phyloP scores from a whole-genome alignment of 2,113 vertebrate species.

The Rhineura floridana region DNA sequence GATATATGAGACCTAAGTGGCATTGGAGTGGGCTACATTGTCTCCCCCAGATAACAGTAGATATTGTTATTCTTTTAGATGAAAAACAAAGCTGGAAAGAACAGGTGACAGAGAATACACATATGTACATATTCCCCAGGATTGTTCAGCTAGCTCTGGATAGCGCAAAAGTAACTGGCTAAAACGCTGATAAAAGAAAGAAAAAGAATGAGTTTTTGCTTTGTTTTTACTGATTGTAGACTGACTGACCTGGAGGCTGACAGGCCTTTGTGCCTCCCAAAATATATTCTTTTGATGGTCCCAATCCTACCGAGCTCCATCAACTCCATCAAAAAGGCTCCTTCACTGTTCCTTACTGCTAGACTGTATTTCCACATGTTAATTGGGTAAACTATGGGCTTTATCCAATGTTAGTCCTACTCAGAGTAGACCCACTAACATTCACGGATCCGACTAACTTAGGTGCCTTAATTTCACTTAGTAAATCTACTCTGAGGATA shows the following conservation, averaged over 20 bases:
- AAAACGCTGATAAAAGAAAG: neutral
- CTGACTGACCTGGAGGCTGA: neutral
- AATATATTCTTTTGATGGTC: neutral
- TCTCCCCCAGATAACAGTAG: neutral
- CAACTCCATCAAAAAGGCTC: neutral
- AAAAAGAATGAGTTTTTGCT: neutral
- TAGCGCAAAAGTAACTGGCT: neutral
- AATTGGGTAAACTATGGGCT: no score
- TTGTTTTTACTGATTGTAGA: neutral
- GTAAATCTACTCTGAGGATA: no score
- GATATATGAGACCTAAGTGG: no score
- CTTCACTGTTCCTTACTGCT: neutral
- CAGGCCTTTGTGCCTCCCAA: neutral
- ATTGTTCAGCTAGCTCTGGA: neutral
- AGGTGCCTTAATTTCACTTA: no score
- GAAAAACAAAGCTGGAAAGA: neutral
- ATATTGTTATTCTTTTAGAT: neutral
- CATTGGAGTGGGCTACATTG: neutral
- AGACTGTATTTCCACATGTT: no score
- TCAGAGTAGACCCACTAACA: no score
- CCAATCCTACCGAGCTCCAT: neutral
- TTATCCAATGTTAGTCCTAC: no score
- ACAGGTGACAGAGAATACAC: neutral
- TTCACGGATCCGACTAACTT: no score
- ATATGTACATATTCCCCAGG: neutral